Evolutionary conservation across 2,113 vertebrate species (phyloP), one percentile per base, ranked within the genome.

Genomic region (Conger conger): DNA sequence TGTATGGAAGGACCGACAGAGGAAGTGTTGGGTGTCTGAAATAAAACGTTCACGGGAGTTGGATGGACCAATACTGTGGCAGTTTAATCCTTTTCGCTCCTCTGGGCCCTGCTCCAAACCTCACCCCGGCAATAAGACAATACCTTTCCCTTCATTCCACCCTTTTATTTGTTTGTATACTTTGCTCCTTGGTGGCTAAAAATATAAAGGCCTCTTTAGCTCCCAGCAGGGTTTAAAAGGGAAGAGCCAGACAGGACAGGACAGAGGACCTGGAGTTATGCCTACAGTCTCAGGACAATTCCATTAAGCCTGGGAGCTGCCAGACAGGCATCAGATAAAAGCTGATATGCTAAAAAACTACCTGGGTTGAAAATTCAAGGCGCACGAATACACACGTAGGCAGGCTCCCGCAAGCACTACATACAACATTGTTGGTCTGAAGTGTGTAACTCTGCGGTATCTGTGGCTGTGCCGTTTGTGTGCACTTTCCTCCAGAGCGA

Each of bases 401-500:
- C 11, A 50, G 7, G 40, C 40, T 6, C n/a, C n/a, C n/a, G n/a
- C n/a, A n/a, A n/a, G n/a, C n/a, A n/a, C n/a, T n/a, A n/a, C n/a
- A n/a, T n/a, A n/a, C n/a, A n/a, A n/a, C n/a, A n/a, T n/a, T 63
- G 57, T 23, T 23, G 23, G 2, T 23, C 45, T 1, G 0, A 50
- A 50, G 4, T 42, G 40, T 42, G 40, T 42, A 42, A 42, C 3
- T 17, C 50, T 53, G 3, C 2, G 54, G 15, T 16, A 18, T 57
- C 11, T 57, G 54, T 68, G 60, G 4, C n/a, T 73, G 68, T 73
- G 27, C 1, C 60, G 16, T n/a, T 81, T 16, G 90, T 88, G 90
- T 92, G 90, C 86, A 90, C 92, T 92, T 91, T 1, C 87, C 91
- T 89, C 92, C 86, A 92, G 92, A 93, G 91, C 91, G 89, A 92